Conservation (phyloP, 37 sponge, comb jelly and placozoan species). For the Diacarnus erythraeanus region DNA sequence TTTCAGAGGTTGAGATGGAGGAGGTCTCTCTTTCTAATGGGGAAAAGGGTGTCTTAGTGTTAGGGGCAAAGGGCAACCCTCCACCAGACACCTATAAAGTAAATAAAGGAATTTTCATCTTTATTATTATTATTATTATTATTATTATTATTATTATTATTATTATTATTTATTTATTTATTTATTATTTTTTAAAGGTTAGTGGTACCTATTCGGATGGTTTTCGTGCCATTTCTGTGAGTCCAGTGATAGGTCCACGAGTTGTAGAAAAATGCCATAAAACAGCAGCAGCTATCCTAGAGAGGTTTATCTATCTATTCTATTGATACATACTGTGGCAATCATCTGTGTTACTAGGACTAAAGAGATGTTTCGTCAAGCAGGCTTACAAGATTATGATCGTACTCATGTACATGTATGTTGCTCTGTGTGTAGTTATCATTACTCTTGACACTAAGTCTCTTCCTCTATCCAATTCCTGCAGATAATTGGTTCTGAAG, state of each 20-base stretch:
- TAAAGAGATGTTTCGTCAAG: conserved; percentile 62
- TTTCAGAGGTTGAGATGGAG: conserved; percentile 72
- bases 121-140: neutral
- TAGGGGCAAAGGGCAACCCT: conserved; percentile 78
- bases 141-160: too few species aligned
- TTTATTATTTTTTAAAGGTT: conserved; percentile 52
- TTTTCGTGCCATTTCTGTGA: conserved; percentile 76
- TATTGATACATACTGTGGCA: too few species aligned
- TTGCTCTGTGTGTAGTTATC: neutral
- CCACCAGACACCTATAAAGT: conserved; percentile 84
- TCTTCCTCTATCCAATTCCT: neutral
- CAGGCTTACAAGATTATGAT: conserved; percentile 66
- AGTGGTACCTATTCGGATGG: conserved; percentile 90
- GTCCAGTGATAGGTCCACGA: conserved; percentile 77
- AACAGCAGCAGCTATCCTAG: conserved; percentile 79
- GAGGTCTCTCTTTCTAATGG: conserved; percentile 24
- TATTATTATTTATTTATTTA: neutral
- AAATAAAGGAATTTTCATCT: neutral
- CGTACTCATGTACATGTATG: conserved; percentile 78
- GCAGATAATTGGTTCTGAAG: conserved; percentile 68
- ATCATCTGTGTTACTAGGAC: conserved; percentile 36
- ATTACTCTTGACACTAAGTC: too few species aligned
- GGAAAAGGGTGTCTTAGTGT: conserved; percentile 65
- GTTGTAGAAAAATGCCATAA: conserved; percentile 78
- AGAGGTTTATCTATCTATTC: conserved; percentile 22